Conservation (phyloP, 30 jellyfish, hydroid and myxozoan species). For the Hydractinia echinata region DNA sequence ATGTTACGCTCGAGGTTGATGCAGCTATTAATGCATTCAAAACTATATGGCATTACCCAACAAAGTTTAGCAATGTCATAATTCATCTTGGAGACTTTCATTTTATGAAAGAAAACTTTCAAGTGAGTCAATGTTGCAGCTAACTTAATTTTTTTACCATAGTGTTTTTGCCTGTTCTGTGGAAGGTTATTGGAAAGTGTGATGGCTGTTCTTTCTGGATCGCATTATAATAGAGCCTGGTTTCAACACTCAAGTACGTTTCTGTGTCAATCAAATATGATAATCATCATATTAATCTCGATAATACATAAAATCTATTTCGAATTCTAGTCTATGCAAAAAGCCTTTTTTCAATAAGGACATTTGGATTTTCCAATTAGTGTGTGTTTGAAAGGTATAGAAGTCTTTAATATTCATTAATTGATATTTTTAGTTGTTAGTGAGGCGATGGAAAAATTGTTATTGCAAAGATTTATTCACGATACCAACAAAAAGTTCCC, state of each 20-base stretch:
- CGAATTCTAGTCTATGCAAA: no score
- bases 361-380: no score
- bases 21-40: slow-evolving; percentile 42
- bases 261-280: neutral
- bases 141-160: neutral
- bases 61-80: slow-evolving; percentile 11
- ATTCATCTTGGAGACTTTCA: slow-evolving; percentile 34
- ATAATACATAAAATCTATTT: no score
- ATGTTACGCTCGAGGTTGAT: slow-evolving; percentile 38
- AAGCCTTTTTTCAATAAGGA: no score
- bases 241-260: slow-evolving; percentile 19
- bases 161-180: neutral
- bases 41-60: slow-evolving; percentile 18
- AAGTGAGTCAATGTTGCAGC: neutral
- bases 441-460: slow-evolving; percentile 39
- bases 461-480: slow-evolving; percentile 24
- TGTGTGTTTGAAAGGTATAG: no score
- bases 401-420: no score
- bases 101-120: slow-evolving; percentile 26
- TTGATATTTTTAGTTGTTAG: neutral
- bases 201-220: slow-evolving; percentile 41
- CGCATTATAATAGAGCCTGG: slow-evolving; percentile 48
- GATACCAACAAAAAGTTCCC: slow-evolving; percentile 8
- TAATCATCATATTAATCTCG: no score
- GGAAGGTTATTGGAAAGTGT: neutral